These are phyloP conservation scores for Periophthalmus modestus DNA, from an alignment of 2,113 vertebrate genomes.

Conservation along the genomic window DNA sequence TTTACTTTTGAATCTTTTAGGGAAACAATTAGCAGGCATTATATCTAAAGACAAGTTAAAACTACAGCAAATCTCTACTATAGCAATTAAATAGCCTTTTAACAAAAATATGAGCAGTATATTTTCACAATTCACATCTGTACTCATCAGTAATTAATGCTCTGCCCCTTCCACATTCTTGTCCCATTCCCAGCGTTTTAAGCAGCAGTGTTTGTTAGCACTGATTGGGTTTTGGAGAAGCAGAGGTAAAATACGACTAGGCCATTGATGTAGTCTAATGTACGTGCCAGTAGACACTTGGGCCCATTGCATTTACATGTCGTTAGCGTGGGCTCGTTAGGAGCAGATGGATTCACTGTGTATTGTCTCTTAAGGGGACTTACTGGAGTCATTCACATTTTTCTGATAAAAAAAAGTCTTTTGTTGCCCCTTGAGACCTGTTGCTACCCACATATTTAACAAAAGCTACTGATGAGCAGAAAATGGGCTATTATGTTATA, in stretches of 20 bases:
- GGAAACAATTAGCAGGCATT: neutral
- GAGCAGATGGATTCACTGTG: conserved; percentile 11
- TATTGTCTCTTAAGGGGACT: conserved; percentile 36
- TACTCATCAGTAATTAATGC: conserved; percentile 13
- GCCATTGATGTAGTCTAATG: conserved; percentile 15
- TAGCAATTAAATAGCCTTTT: too few species aligned
- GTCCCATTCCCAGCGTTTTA: neutral
- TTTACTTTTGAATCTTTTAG: neutral
- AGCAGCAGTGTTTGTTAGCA: conserved; percentile 15
- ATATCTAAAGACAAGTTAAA: neutral
- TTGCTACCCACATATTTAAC: neutral
- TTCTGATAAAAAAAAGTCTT: neutral
- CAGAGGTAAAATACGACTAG: conserved; percentile 21
- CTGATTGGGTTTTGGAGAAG: conserved; percentile 35
- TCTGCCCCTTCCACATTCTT: neutral
- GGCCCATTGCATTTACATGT: conserved; percentile 36
- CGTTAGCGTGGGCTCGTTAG: conserved; percentile 11
- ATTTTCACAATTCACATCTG: neutral
- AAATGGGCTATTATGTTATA: neutral
- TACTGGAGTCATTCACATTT: conserved; percentile 18
- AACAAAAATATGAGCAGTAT: too few species aligned
- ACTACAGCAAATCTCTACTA: neutral
- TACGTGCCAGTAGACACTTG: conserved; percentile 24
- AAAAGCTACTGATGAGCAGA: neutral
- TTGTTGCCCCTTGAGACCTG: neutral